Conservation (phyloP, 2,888 invertebrate genomes). For the Rhabditoides inermis region DNA sequence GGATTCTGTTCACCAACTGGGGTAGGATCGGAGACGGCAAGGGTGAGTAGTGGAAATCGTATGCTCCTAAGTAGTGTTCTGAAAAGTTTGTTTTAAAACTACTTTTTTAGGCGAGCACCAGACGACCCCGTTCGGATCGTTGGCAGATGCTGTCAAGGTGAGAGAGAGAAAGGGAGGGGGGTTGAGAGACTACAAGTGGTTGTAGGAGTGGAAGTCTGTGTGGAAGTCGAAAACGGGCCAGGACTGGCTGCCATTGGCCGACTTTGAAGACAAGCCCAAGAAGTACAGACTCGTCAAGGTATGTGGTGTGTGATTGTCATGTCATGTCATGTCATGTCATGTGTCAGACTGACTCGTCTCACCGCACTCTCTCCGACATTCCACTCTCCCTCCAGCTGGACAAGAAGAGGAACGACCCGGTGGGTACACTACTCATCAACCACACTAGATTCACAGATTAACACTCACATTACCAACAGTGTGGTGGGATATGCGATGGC, state of each 20-base stretch:
- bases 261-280: constrained; percentile 51
- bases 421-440: no score
- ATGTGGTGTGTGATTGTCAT: constrained; percentile 31
- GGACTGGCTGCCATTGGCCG: constrained; percentile 26
- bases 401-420: no score
- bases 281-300: constrained; percentile 57
- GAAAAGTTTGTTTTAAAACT: no score
- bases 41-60: constrained; percentile 33
- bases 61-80: no score
- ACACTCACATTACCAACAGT: no score
- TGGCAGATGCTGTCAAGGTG: constrained; percentile 1
- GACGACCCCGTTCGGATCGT: constrained; percentile 21
- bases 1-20: constrained; percentile 59
- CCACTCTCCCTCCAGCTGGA: no score
- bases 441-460: no score
- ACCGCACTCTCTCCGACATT: no score
- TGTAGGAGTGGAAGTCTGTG: constrained; percentile 57
- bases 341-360: no score
- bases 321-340: neutral
- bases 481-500: no score
- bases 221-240: constrained; percentile 59
- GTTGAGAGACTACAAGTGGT: constrained; percentile 29
- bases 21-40: constrained; percentile 56
- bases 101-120: no score
- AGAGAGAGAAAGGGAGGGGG: constrained; percentile 36